Evolutionary conservation across 2,797 vertebrate species (phyloP).

Genomic region (Artibeus jamaicensis): DNA sequence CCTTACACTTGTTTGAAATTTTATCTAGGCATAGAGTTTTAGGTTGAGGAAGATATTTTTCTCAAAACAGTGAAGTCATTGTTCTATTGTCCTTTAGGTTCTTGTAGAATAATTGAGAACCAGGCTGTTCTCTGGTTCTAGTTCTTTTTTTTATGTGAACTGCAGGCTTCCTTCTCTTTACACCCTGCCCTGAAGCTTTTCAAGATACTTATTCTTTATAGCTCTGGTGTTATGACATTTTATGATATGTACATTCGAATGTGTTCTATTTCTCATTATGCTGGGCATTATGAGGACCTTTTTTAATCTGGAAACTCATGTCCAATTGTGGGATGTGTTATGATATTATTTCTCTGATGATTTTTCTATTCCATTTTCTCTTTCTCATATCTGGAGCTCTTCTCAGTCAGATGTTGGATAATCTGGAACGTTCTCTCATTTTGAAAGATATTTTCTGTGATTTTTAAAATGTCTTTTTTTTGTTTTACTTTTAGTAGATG

Average conservation of each 20-base stretch:
- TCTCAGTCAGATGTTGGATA: neutral
- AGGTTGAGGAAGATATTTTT: neutral
- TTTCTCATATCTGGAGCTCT: neutral
- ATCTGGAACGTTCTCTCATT: neutral
- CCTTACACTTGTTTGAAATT: neutral
- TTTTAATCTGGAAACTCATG: neutral
- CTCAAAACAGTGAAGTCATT: neutral
- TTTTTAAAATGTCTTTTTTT: neutral
- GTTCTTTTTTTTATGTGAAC: neutral
- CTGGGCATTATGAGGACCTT: neutral
- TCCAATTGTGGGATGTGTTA: neutral
- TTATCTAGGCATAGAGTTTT: neutral
- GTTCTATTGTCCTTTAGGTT: neutral
- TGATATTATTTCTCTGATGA: neutral
- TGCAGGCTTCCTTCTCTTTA: neutral
- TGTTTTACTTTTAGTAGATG: constrained; percentile 1
- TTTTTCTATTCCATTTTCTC: neutral
- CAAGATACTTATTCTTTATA: neutral
- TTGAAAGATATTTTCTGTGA: neutral
- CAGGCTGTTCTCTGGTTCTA: neutral
- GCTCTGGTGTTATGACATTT: neutral
- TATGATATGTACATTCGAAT: neutral
- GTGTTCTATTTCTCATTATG: neutral
- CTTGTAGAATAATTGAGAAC: neutral
- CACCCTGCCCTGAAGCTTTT: neutral